phyloP scores from a whole-genome alignment of 2,113 vertebrate genomes.

The Donacobius atricapilla region DNA sequence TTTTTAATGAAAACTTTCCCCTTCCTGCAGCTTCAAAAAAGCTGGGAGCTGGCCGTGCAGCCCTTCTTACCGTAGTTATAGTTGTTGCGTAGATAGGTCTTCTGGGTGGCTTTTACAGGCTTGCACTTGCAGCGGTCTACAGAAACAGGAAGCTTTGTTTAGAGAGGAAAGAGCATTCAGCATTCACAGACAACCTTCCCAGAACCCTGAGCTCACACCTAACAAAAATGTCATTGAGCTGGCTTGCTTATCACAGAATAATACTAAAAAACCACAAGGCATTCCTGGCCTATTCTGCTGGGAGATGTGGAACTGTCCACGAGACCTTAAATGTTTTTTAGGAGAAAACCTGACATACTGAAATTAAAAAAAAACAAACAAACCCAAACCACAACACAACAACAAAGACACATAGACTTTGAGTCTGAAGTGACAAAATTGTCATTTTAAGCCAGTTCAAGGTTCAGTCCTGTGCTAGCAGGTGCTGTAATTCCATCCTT shows the following conservation, averaged over 20 bases:
- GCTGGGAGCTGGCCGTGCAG: neutral
- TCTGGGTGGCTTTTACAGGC: conserved; percentile 79
- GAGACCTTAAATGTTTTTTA: neutral
- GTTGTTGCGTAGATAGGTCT: conserved; percentile 90
- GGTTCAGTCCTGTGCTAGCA: rapidly evolving
- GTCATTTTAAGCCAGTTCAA: neutral
- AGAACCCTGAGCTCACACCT: neutral
- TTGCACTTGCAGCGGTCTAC: conserved; percentile 92
- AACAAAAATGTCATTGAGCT: neutral
- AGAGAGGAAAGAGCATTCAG: neutral
- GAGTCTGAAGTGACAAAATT: neutral
- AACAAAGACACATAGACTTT: neutral
- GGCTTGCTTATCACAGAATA: neutral
- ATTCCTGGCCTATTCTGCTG: neutral
- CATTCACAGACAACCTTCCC: neutral
- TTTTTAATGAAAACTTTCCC: neutral
- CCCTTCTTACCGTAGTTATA: conserved; percentile 92
- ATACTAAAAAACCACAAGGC: neutral
- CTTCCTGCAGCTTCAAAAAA: neutral
- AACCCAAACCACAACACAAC: neutral
- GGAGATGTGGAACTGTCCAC: neutral
- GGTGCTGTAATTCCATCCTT: neutral
- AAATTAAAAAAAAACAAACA: neutral
- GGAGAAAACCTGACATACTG: neutral
- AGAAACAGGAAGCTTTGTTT: conserved; percentile 39